phyloP scores from a whole-genome alignment of 2,888 invertebrate genomes.

The Nebria brevicollis region DNA sequence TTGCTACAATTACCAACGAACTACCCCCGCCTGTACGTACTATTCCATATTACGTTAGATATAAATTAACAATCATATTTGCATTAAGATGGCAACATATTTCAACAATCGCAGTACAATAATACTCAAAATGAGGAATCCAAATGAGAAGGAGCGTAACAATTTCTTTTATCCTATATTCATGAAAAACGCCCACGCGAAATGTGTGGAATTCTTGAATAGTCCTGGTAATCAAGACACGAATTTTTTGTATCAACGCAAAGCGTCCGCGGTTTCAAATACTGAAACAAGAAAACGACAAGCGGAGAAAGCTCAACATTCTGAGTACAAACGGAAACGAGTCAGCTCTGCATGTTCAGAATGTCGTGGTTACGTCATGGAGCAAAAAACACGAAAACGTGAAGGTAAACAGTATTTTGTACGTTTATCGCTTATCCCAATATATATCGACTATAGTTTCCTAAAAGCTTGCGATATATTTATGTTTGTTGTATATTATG shows the following conservation, averaged over 20 bases:
- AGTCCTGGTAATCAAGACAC: neutral
- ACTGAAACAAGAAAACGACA: neutral
- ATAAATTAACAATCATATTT: neutral
- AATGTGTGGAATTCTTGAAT: conserved; percentile 9
- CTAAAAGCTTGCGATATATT: too few species aligned
- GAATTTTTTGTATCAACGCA: neutral
- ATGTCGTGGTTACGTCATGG: too few species aligned
- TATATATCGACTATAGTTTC: too few species aligned
- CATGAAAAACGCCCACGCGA: conserved; percentile 51
- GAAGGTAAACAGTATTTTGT: too few species aligned
- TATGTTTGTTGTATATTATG: too few species aligned
- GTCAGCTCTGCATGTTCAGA: too few species aligned
- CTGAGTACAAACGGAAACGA: neutral
- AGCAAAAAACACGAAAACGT: too few species aligned
- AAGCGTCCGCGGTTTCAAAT: neutral
- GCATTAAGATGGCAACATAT: conserved; percentile 56
- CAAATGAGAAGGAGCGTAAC: conserved; percentile 56
- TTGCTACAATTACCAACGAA: conserved; percentile 59
- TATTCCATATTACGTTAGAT: neutral
- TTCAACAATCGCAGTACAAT: conserved; percentile 58
- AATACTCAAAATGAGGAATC: conserved; percentile 57
- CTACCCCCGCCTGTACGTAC: conserved; percentile 56
- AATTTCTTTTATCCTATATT: conserved; percentile 58
- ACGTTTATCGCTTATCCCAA: too few species aligned
- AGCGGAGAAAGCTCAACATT: neutral